These are phyloP conservation scores for Pristis pectinata DNA, from an alignment of 2,797 vertebrate genomes.

Conservation along the genomic window DNA sequence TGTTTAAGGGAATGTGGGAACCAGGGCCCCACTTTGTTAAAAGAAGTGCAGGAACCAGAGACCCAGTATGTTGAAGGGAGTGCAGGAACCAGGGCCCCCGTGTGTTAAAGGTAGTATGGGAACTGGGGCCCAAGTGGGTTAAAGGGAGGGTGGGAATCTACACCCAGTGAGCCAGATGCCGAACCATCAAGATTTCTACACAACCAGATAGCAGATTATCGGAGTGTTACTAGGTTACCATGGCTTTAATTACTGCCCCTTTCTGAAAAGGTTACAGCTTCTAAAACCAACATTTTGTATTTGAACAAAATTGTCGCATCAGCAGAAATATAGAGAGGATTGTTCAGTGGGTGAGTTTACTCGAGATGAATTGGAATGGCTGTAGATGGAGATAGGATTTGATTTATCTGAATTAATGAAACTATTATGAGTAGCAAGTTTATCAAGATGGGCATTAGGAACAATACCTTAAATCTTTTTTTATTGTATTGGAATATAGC, in stretches of 20 bases:
- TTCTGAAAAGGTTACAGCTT: neutral
- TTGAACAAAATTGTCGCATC: neutral
- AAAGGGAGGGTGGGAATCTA: too few relatives aligned
- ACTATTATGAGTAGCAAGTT: neutral
- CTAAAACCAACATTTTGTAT: neutral
- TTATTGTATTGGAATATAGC: neutral
- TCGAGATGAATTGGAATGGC: neutral
- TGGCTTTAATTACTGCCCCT: neutral
- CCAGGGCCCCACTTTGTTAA: too few relatives aligned
- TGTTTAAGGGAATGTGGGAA: too few relatives aligned
- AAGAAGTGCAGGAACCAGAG: too few relatives aligned
- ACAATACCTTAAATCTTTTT: neutral
- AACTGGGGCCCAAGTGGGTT: too few relatives aligned
- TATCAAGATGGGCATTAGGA: neutral
- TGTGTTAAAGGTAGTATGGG: too few relatives aligned
- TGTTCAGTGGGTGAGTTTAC: neutral
- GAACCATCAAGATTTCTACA: too few relatives aligned
- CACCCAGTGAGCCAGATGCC: too few relatives aligned
- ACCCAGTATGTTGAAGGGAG: too few relatives aligned
- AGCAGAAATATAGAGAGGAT: neutral
- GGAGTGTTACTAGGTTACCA: too few relatives aligned
- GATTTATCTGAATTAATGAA: neutral
- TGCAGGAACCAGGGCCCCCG: too few relatives aligned
- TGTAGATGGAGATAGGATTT: neutral
- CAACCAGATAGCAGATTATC: too few relatives aligned